These are phyloP conservation scores for Serinus canaria DNA, from an alignment of 2,113 vertebrate genomes.

Conservation along the genomic window DNA sequence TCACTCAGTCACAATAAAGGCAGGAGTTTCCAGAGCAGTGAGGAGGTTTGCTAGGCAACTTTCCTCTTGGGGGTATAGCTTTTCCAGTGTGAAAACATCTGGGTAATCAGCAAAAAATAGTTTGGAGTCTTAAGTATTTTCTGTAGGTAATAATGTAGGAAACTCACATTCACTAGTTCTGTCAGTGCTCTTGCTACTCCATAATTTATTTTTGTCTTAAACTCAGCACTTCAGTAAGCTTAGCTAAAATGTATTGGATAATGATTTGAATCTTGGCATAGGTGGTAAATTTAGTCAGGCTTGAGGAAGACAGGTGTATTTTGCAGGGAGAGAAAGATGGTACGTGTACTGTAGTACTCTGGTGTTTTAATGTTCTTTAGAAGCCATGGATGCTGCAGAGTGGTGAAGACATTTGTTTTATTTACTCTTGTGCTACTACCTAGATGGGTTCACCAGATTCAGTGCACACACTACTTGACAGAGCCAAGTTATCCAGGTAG, in stretches of 20 bases:
- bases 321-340: neutral
- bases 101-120: neutral
- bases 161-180: neutral
- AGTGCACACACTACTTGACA: neutral
- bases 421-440: neutral
- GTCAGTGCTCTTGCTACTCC: neutral
- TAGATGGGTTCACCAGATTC: slow-evolving; percentile 8
- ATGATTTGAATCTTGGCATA: neutral
- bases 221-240: neutral
- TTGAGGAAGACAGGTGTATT: neutral
- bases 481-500: slow-evolving; percentile 15
- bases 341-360: accelerated
- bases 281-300: neutral
- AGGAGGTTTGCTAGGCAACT: neutral
- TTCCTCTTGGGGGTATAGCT: neutral
- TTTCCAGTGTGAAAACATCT: neutral
- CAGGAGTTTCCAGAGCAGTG: neutral
- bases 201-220: neutral
- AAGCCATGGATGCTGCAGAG: neutral
- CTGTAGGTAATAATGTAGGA: neutral
- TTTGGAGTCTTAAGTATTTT: neutral
- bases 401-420: neutral
- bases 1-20: neutral
- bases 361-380: neutral
- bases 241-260: neutral